phyloP scores from a whole-genome alignment of 2,888 invertebrate species.

The Cantharis rustica region DNA sequence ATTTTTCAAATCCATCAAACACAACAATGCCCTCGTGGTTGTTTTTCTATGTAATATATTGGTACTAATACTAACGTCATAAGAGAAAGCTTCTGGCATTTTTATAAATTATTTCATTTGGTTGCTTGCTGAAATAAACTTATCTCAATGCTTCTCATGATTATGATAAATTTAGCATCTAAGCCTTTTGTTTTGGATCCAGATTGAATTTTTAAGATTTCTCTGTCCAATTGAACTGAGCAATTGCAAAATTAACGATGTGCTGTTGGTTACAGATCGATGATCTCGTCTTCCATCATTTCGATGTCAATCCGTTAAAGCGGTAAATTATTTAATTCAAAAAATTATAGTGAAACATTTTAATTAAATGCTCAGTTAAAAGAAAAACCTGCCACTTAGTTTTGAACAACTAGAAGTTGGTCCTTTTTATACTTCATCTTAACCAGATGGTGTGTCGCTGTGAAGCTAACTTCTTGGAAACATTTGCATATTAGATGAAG shows the following conservation, averaged over 20 bases:
- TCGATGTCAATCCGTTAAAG: neutral
- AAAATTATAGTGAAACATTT: conserved; percentile 24
- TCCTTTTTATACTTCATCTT: conserved; percentile 64
- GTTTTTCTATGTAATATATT: neutral
- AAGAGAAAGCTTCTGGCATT: neutral
- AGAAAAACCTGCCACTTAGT: conserved; percentile 38
- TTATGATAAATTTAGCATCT: neutral
- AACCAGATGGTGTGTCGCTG: conserved; percentile 59
- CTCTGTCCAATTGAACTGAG: neutral
- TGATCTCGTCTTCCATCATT: neutral
- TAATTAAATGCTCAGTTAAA: conserved; percentile 47
- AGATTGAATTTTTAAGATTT: neutral
- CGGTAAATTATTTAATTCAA: neutral
- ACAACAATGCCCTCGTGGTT: neutral
- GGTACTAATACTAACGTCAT: neutral
- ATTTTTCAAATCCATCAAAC: neutral
- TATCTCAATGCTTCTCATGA: neutral
- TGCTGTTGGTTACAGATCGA: too few species aligned
- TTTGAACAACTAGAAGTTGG: conserved; percentile 42
- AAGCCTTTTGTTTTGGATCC: neutral
- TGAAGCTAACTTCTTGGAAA: conserved; percentile 52
- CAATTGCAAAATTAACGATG: too few species aligned
- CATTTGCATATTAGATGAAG: conserved; percentile 58
- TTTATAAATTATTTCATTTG: neutral
- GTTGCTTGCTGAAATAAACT: neutral